Conservation (phyloP, 2,888 invertebrate species). For the Zootermopsis nevadensis region DNA sequence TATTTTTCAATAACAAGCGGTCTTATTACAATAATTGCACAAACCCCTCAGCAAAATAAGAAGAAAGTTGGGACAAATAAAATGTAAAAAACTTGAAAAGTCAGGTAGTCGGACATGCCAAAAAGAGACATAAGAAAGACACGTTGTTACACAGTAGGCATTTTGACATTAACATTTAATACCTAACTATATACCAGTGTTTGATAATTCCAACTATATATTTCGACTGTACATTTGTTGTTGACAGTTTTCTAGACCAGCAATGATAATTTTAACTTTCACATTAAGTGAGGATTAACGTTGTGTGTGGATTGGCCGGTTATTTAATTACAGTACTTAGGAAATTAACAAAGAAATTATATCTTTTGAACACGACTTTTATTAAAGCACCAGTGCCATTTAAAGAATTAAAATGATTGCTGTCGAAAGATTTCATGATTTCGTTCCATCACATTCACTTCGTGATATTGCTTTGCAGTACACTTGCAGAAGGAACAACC, state of each 20-base stretch:
- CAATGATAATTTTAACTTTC: not conserved
- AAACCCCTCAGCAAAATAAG: too few relatives aligned
- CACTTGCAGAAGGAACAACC: not conserved
- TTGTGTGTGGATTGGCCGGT: too few relatives aligned
- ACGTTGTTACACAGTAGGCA: not conserved
- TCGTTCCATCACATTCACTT: not conserved
- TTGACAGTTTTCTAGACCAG: not conserved
- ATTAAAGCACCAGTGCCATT: not conserved
- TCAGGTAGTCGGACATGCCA: too few relatives aligned
- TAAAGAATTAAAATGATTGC: not conserved
- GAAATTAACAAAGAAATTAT: not conserved
- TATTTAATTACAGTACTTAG: not conserved
- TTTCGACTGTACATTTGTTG: too few relatives aligned
- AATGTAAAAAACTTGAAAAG: too few relatives aligned
- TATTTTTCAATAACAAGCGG: too few relatives aligned
- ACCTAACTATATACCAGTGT: not conserved
- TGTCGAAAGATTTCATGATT: not conserved
- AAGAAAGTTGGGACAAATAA: too few relatives aligned
- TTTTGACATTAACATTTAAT: not conserved
- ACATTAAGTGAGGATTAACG: not conserved
- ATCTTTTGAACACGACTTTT: not conserved
- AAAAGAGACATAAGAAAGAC: too few relatives aligned
- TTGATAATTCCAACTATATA: not conserved
- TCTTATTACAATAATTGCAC: too few relatives aligned
- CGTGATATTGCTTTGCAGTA: not conserved